Base-by-base conservation (phyloP, 2,113 vertebrate genomes). In the Aramus guarauna region DNA sequence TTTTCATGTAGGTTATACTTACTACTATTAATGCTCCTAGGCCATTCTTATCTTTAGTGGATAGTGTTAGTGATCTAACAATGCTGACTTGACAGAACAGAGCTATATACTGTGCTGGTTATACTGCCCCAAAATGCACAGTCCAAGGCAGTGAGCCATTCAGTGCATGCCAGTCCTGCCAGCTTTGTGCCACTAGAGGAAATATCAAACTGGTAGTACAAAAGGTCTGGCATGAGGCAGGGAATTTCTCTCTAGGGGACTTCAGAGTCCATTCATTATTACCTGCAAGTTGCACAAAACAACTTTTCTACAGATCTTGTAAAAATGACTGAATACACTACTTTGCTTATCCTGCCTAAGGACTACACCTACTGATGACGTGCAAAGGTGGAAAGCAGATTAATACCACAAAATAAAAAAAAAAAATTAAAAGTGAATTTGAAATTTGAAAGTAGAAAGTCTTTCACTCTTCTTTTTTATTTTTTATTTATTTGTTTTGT, bases 401-500 rank as follows among this genome's bases (percentile, higher is more conserved):
- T 58, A 34, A 58, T 34, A 21, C 4, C 20, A 53, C 11, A 43
- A 32, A 32, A 21, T 21, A 56, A 56, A 55, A 22, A 36, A 41
- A 23, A 47, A 2, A 87, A 56, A 19, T 11, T 30, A 23, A 75
- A 90, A 74, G 12, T 21, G 29, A 69, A 37, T 71, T n/a, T 58
- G 12, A 50, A 84, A 94, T 24, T 47, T 76, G 18, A 59, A 73
- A 55, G 7, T 26, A 43, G 34, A 59, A 81, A 72, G 3, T 8
- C 76, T 91, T 94, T 92, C 39, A 48, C 21, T 87, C 34, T 9
- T 56, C 52, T 96, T 74, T 90, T 66, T 81, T 91, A 95, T 74
- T 90, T 66, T 81, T 91, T 63, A 34, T 85, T 63, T 89, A 83
- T 91, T 92, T 94, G 47, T 94, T 81, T 84, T 85, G 60, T 50